Evolutionary conservation across 2,888 invertebrate species (phyloP), one percentile per base, ranked within the genome.

Genomic region (Acanthosoma haemorrhoidale): DNA sequence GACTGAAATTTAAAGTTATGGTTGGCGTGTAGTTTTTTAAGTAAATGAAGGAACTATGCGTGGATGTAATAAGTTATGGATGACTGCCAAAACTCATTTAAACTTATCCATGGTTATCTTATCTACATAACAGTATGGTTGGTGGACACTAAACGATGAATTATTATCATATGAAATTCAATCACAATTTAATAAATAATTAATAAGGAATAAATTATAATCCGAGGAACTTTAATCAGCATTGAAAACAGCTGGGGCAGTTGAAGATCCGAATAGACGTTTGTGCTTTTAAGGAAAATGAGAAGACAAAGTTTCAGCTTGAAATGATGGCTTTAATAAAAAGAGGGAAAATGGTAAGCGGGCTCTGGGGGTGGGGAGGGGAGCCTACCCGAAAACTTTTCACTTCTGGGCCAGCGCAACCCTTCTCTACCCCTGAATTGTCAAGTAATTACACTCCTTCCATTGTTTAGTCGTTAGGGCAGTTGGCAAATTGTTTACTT

Each of bases 291-390:
- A 51, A 25, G 21, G n/a, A 25, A 25, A 51, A 51, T 51, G 25
- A 51, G 51, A 51, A n/a, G n/a, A n/a, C 25, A 51, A 51, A 51
- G 51, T 25, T n/a, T 21, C 21, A 25, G 51, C n/a, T n/a, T n/a
- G 8, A 51, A 51, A 25, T 51, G 51, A 51, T 51, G 51, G 51
- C 25, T 51, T 51, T 51, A 51, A 51, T 51, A 51, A 51, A 51
- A 51, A 51, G 51, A 25, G 51, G n/a, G 51, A 51, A 51, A 51
- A 51, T 51, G 51, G 21, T 51, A 25, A 51, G 51, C 25, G 29
- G 51, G 21, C 29, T 29, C n/a, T n/a, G n/a, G n/a, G n/a, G n/a
- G n/a, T n/a, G n/a, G n/a, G n/a, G n/a, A n/a, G n/a, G n/a, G 51
- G 51, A 5, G 25, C 25, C 25, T 1, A 3, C 3, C n/a, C 15